Base-by-base conservation (phyloP, 1,140 invertebrate species). In the Chelonus insularis region DNA sequence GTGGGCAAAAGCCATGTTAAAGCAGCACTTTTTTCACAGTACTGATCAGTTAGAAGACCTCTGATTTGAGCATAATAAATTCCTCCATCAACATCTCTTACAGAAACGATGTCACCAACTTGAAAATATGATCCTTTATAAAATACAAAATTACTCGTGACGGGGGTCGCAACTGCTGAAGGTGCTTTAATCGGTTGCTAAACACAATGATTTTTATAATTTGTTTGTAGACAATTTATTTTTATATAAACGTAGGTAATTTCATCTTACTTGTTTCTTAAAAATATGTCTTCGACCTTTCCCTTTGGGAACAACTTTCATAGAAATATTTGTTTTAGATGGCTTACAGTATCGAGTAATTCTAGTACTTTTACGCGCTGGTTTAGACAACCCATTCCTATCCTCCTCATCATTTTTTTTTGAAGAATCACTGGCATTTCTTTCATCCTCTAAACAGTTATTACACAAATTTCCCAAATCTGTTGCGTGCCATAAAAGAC, bases 1-100 rank as follows among this genome's bases (percentile, higher is more conserved):
- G 94, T 95, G 8, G 94, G 94, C 37, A 97, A 79, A 1, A 97
- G 82, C 94, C 94, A 97, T 0, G 93, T 94, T n/a, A 97, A 83
- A 5, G 92, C 91, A 4, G 93, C 94, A 82, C 93, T 95, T 80
- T 96, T 96, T 72, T 96, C 92, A 72, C 93, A 94, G 80, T 93
- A 96, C 72, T 95, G 93, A 77, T 97, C 94, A 7, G 93, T 93
- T 18, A 96, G 80, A 54, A 97, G 87, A 1, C 93, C 94, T 66
- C 91, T 84, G 29, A 97, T 89, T 82, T 97, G 95, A 32, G 93
- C 94, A 77, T 95, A 97, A 81, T 90, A 96, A 45, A 88, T 86
- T 48, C 86, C 88, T 51, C 89, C 89, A 56, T 91, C 87, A 32
- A 86, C 77, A 73, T 95, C 93, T 23, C 89, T 83, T 71, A 96